phyloP scores from a whole-genome alignment of 2,888 invertebrate species.

The Hyles lineata region DNA sequence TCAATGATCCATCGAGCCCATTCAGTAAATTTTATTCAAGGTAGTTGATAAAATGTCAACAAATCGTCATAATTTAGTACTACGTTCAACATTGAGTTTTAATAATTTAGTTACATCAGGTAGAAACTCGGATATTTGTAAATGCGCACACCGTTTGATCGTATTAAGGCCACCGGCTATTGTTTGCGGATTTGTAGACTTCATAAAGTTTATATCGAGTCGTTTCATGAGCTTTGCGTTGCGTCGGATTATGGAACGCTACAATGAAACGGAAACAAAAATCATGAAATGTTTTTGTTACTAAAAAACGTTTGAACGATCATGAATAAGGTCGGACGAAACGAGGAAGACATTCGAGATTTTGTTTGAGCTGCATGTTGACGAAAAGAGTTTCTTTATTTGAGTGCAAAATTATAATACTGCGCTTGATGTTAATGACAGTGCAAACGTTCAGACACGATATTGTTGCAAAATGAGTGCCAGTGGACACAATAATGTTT shows the following conservation, averaged over 20 bases:
- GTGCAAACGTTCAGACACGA: too few relatives aligned
- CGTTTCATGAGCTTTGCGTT: conserved; percentile 11
- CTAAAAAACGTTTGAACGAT: not conserved
- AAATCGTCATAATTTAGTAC: too few relatives aligned
- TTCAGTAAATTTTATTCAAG: too few relatives aligned
- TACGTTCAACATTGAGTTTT: too few relatives aligned
- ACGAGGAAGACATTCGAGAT: not conserved
- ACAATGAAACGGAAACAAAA: conserved; percentile 8
- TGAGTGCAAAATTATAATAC: not conserved
- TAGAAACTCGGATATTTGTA: conserved; percentile 6
- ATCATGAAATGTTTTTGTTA: not conserved
- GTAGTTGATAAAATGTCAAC: too few relatives aligned
- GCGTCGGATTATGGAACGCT: conserved; percentile 12
- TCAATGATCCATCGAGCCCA: too few relatives aligned
- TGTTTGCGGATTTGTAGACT: conserved; percentile 24
- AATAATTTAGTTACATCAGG: not conserved
- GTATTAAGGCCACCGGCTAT: conserved; percentile 24
- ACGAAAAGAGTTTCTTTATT: not conserved
- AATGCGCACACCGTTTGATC: conserved; percentile 23
- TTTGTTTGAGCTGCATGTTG: not conserved
- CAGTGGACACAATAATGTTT: too few relatives aligned
- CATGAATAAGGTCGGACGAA: not conserved
- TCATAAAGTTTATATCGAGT: conserved; percentile 27
- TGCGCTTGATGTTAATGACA: not conserved
- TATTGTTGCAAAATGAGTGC: too few relatives aligned